A percentile compares a stretch with the other conserved stretches of the same genome.
These are phyloP conservation scores for Myodes glareolus DNA, from an alignment of 2,113 vertebrate species.

Conservation along the genomic window DNA sequence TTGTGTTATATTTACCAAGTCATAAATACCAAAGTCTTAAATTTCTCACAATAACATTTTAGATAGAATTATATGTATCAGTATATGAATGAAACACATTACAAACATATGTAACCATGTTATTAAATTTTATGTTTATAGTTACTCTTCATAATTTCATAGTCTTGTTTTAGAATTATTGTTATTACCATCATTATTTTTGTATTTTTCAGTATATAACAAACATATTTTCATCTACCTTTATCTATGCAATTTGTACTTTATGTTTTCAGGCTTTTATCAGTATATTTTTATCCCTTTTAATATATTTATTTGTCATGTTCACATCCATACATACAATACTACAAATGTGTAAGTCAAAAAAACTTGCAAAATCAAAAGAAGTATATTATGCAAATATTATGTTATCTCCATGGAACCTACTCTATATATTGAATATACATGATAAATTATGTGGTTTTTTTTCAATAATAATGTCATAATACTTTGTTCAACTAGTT, in stretches of 20 bases:
- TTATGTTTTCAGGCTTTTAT: background rate
- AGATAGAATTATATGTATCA: background rate
- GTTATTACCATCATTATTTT: background rate
- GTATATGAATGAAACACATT: background rate
- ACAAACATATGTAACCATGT: background rate
- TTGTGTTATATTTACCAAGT: background rate
- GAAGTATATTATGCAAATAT: background rate
- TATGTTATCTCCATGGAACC: background rate
- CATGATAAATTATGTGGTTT: background rate
- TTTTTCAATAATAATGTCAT: background rate
- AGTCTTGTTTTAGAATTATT: background rate
- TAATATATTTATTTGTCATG: background rate
- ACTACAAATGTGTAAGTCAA: background rate
- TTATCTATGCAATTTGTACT: background rate
- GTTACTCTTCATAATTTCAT: background rate
- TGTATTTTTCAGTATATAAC: background rate
- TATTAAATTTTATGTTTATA: background rate
- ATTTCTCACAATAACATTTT: background rate
- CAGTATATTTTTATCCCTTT: background rate
- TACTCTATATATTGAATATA: background rate
- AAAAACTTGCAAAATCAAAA: background rate
- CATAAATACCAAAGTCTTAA: background rate
- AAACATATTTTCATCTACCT: background rate
- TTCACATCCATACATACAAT: background rate
- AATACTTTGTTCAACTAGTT: background rate